Base-by-base conservation (phyloP, 2,888 invertebrate genomes). In the Hypomecis atomaria region DNA sequence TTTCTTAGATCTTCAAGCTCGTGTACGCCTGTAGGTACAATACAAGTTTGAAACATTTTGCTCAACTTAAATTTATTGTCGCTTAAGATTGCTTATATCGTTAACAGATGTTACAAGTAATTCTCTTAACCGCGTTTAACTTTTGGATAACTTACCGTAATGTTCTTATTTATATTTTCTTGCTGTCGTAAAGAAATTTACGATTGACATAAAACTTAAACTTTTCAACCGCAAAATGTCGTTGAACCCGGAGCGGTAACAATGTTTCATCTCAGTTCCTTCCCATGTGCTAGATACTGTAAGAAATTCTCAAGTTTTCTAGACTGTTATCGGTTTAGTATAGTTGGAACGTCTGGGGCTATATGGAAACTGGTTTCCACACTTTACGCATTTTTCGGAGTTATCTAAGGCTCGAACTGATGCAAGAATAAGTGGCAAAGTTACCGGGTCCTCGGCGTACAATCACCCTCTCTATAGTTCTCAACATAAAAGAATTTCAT, bases 391-490 rank as follows among this genome's bases (percentile, higher is more conserved):
- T 45, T 57, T 72, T 66, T 72, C 70, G 65, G 70, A 73, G 76
- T 71, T 67, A 74, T 75, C 73, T 67, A 62, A 73, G 75, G 62
- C 68, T 74, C 63, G 71, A 77, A 78, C 76, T 78, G 77, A 78
- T 74, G 76, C 75, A 74, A 67, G 73, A 76, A 78, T 82, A 82
- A 83, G 78, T 81, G 74, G 76, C 69, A 70, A 81, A 83, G 75
- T 82, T 84, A 74, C 75, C 77, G 75, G 74, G 73, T 75, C 75
- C 75, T 78, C 70, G 63, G 73, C 72, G 76, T 74, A 75, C 72
- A 74, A 74, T 77, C 72, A 71, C 64, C 67, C 70, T 71, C 73
- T 72, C 71, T 54, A 71, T 71, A 72, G 72, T 66, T 71, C 70
- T 59, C 68, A 59, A 66, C 71, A 72, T 72, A 72, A 72, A 71